Percentiles rank a stretch among this genome's conserved stretches.
phyloP scores from a whole-genome alignment of 2,113 vertebrate genomes.

The Daboia siamensis region DNA sequence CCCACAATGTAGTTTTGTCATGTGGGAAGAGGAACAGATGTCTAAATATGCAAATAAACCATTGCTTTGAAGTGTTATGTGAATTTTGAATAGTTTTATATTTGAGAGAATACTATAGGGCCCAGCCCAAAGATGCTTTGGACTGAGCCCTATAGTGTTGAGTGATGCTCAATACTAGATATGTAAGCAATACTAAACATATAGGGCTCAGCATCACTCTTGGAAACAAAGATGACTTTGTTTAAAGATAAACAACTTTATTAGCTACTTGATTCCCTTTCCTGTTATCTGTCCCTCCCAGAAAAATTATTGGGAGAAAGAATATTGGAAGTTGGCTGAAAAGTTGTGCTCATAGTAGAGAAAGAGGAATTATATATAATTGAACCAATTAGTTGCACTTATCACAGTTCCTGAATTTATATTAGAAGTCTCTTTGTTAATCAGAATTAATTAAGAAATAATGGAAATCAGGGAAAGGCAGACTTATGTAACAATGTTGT shows the following conservation, averaged over 20 bases:
- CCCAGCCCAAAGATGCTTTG: not conserved
- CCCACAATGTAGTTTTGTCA: not conserved
- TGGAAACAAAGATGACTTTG: not conserved
- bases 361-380: not conserved
- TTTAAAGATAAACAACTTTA: not conserved
- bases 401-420: not conserved
- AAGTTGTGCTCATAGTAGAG: not conserved
- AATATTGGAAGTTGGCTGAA: not conserved
- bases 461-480: not conserved
- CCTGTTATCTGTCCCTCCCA: not conserved
- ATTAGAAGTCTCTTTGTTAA: not conserved
- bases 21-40: not conserved
- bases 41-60: not conserved
- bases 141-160: too few relatives aligned
- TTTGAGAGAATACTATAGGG: not conserved
- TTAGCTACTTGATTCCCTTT: not conserved
- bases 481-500: not conserved
- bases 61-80: not conserved
- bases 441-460: not conserved
- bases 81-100: not conserved
- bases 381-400: not conserved
- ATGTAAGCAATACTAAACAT: not conserved
- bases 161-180: too few relatives aligned
- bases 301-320: not conserved
- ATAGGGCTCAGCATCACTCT: not conserved